phyloP scores from a whole-genome alignment of 2,113 vertebrate genomes.

The Myodes glareolus region DNA sequence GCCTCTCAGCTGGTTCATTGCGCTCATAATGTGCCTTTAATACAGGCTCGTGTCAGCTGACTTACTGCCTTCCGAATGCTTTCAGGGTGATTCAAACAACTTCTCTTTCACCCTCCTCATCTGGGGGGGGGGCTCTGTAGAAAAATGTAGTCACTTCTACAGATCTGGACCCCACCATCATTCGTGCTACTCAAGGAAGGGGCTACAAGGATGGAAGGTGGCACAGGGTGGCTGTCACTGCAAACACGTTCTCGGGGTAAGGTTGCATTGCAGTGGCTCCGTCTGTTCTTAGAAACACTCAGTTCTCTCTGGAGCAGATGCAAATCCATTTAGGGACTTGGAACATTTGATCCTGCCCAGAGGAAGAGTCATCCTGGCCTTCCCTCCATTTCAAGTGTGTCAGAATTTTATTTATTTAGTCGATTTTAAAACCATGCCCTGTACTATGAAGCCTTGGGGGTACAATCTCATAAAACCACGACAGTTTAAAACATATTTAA shows the following conservation, averaged over 20 bases:
- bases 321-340: neutral
- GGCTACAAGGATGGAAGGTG: neutral
- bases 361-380: neutral
- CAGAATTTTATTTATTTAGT: conserved; percentile 54
- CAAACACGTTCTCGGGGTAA: too few relatives aligned
- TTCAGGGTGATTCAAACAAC: neutral
- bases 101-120: neutral
- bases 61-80: neutral
- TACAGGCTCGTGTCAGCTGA: neutral
- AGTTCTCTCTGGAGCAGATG: conserved; percentile 4
- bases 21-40: neutral
- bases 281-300: neutral
- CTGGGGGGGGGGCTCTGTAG: neutral
- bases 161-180: neutral
- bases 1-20: neutral
- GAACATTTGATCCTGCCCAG: neutral
- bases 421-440: conserved; percentile 41
- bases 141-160: neutral
- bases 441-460: conserved; percentile 27
- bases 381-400: neutral
- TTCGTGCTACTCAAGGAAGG: neutral
- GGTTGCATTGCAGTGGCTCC: neutral
- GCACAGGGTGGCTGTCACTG: neutral
- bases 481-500: conserved; percentile 39
- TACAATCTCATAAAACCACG: conserved; percentile 45